phyloP scores from a whole-genome alignment of 1,140 invertebrate genomes.

The Piezodorus guildinii region DNA sequence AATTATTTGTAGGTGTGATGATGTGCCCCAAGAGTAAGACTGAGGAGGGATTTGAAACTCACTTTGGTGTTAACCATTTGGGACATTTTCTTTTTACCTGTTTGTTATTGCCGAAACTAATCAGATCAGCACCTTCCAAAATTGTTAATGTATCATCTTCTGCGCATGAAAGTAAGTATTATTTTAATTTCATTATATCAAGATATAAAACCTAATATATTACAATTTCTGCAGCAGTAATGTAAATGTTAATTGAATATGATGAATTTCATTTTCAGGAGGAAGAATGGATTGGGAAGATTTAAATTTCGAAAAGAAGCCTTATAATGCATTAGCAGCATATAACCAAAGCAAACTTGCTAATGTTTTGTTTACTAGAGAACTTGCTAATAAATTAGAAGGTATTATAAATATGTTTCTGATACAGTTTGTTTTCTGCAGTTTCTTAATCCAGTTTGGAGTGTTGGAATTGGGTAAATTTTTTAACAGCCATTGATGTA shows the following conservation, averaged over 20 bases:
- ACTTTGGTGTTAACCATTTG: slow-evolving; percentile 65
- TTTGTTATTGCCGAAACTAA: slow-evolving; percentile 53
- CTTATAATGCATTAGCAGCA: slow-evolving; percentile 43
- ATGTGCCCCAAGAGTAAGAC: slow-evolving; percentile 45
- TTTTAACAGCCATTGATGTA: too few species aligned
- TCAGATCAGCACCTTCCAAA: slow-evolving; percentile 44
- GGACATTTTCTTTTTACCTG: slow-evolving; percentile 77
- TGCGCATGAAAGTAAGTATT: slow-evolving; percentile 41
- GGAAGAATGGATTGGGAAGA: slow-evolving; percentile 57
- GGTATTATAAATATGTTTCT: slow-evolving; percentile 31
- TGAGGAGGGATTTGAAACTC: slow-evolving; percentile 57
- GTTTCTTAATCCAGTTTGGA: too few species aligned
- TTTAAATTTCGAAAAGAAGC: slow-evolving; percentile 47
- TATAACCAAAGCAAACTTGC: slow-evolving; percentile 65
- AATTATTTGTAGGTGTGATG: slow-evolving; percentile 51
- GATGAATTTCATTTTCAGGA: slow-evolving; percentile 28
- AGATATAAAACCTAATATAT: neutral
- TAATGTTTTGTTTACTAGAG: slow-evolving; percentile 57
- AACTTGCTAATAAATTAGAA: slow-evolving; percentile 45
- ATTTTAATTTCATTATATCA: neutral
- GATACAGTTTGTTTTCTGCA: too few species aligned
- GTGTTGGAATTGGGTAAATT: too few species aligned
- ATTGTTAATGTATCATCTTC: slow-evolving; percentile 58
- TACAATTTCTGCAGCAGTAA: neutral
- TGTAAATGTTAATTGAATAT: neutral